These are phyloP conservation scores for Amphiura filiformis DNA, from an alignment of 35 echinoderm and acorn worm genomes.

Conservation along the genomic window DNA sequence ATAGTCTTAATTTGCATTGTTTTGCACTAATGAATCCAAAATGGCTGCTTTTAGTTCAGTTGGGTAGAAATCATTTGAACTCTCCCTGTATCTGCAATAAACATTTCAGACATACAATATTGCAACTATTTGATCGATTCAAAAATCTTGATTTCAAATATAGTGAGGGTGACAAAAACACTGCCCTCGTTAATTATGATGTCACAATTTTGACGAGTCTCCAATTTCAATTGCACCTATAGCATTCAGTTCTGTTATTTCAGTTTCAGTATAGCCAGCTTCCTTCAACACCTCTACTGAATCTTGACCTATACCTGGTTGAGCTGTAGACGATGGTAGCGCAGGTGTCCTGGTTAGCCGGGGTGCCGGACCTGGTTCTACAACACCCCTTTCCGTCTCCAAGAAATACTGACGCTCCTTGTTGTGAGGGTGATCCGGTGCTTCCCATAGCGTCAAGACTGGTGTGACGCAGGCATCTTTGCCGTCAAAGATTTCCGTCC, in stretches of 20 bases:
- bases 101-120: too few relatives aligned
- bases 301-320: conserved; percentile 55
- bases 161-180: too few relatives aligned
- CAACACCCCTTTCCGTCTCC: neutral
- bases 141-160: too few relatives aligned
- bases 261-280: conserved; percentile 57
- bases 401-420: conserved; percentile 32
- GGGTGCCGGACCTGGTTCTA: conserved; percentile 78
- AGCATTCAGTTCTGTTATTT: conserved; percentile 41
- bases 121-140: too few relatives aligned
- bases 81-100: too few relatives aligned
- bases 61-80: too few relatives aligned
- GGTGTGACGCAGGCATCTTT: conserved; percentile 91
- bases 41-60: too few relatives aligned
- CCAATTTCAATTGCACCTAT: neutral
- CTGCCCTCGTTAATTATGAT: neutral
- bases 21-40: too few relatives aligned
- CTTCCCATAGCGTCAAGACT: conserved; percentile 59
- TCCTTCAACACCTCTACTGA: conserved; percentile 66
- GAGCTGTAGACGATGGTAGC: conserved; percentile 13
- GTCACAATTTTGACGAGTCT: neutral
- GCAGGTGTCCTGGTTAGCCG: conserved; percentile 65
- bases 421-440: conserved; percentile 89
- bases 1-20: too few relatives aligned
- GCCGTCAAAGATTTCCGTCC: conserved; percentile 81